These are phyloP conservation scores for Chironomus tentans DNA, from an alignment of 2,888 invertebrate species.

Conservation along the genomic window DNA sequence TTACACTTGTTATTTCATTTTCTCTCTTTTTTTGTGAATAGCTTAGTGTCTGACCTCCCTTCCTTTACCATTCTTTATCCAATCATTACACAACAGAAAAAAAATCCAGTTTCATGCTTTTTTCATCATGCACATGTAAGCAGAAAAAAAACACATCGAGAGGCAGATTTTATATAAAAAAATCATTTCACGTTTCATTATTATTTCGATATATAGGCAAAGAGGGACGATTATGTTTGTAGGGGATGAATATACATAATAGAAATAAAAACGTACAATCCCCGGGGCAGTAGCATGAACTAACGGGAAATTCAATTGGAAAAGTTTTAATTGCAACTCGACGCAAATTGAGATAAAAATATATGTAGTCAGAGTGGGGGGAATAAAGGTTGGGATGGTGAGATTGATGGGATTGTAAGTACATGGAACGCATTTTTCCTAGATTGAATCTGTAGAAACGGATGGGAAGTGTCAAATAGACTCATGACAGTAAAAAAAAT, in stretches of 20 bases:
- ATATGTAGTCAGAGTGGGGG: background rate
- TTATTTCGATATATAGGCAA: slow-evolving; percentile 9
- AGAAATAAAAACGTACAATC: background rate
- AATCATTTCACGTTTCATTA: slow-evolving; percentile 20
- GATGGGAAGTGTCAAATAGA: too few relatives aligned
- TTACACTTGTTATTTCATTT: background rate
- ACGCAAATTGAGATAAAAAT: background rate
- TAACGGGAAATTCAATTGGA: slow-evolving; percentile 13
- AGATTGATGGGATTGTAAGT: too few relatives aligned
- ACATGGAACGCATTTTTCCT: too few relatives aligned
- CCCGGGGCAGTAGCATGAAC: background rate
- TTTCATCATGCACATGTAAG: background rate
- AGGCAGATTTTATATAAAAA: background rate
- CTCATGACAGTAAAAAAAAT: too few relatives aligned
- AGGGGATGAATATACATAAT: background rate
- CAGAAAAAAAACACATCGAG: background rate
- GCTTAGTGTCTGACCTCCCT: background rate
- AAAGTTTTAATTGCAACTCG: slow-evolving; percentile 17
- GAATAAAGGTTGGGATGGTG: too few relatives aligned
- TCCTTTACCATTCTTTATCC: background rate
- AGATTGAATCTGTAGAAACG: too few relatives aligned
- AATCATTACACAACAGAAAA: background rate
- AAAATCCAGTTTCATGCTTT: background rate
- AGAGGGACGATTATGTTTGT: background rate
- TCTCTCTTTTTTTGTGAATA: background rate